A percentile compares a stretch with the other conserved stretches of the same genome.
Conservation (phyloP, 2,888 invertebrate genomes). For the Cryptophagus acutangulus region DNA sequence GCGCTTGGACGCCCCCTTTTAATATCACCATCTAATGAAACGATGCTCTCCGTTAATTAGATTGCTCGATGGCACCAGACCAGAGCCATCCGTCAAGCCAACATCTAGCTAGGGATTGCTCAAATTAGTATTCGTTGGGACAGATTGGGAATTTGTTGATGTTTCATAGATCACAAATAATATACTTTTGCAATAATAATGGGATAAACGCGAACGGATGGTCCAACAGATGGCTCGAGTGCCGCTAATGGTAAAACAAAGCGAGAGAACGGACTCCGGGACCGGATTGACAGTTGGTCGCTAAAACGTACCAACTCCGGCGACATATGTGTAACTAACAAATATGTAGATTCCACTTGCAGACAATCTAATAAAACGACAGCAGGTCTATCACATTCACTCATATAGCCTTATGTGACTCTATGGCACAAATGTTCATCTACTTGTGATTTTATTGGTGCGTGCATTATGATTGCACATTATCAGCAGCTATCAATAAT, state of each 20-base stretch:
- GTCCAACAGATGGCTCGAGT: constrained; percentile 35
- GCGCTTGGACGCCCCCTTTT: constrained; percentile 39
- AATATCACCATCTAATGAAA: constrained; percentile 45
- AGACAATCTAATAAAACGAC: constrained; percentile 38
- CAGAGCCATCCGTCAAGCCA: constrained; percentile 34
- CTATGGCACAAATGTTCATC: constrained; percentile 8
- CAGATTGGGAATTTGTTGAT: no score
- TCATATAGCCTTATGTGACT: constrained; percentile 7
- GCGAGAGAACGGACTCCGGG: constrained; percentile 23
- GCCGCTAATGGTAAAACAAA: constrained; percentile 39
- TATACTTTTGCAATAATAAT: constrained; percentile 5
- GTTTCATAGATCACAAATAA: no score
- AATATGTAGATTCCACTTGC: constrained; percentile 38
- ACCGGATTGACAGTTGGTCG: constrained; percentile 40
- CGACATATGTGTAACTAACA: constrained; percentile 39
- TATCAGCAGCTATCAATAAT: no score
- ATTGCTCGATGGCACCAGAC: no score
- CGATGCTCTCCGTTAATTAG: constrained; percentile 42
- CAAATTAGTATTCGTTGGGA: no score
- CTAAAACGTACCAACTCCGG: constrained; percentile 35
- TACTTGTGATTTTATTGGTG: constrained; percentile 3
- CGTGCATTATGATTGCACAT: no score
- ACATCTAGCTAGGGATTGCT: not conserved
- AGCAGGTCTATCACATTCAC: constrained; percentile 27
- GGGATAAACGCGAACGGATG: constrained; percentile 22